Percentiles rank a stretch among this genome's conserved stretches.
phyloP scores from a whole-genome alignment of 2,113 vertebrate genomes.

The Rhynchopsitta pachyrhyncha region DNA sequence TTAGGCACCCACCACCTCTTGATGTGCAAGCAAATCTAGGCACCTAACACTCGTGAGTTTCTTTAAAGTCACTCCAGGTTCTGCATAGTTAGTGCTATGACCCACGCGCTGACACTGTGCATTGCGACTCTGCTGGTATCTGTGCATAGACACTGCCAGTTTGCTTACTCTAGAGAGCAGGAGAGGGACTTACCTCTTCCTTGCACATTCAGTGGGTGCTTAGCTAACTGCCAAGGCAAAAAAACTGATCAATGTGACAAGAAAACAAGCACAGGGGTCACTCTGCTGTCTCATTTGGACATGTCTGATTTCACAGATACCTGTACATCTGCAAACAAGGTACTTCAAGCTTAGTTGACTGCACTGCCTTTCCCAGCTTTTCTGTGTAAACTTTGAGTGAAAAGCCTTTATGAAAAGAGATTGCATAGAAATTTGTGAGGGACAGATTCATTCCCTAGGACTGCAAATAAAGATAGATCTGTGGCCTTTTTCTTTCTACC shows the following conservation, averaged over 20 bases:
- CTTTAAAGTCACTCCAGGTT: not conserved
- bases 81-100: not conserved
- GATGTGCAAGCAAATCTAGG: not conserved
- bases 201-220: not conserved
- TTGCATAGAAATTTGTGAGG: not conserved
- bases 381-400: not conserved
- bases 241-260: not conserved
- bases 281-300: not conserved
- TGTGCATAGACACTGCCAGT: not conserved
- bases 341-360: not conserved
- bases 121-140: not conserved
- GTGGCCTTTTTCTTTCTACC: not conserved
- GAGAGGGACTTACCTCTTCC: not conserved
- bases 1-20: not conserved
- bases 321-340: not conserved
- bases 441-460: not conserved
- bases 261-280: not conserved
- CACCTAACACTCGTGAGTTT: not conserved
- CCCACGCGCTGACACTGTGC: accelerated
- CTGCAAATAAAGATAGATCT: not conserved
- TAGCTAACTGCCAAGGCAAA: not conserved
- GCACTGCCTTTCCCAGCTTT: not conserved
- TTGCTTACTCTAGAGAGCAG: not conserved
- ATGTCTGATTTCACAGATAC: not conserved
- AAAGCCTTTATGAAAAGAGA: not conserved